phyloP scores from a whole-genome alignment of 2,797 vertebrate species.

The Halcyon smyrnensis region DNA sequence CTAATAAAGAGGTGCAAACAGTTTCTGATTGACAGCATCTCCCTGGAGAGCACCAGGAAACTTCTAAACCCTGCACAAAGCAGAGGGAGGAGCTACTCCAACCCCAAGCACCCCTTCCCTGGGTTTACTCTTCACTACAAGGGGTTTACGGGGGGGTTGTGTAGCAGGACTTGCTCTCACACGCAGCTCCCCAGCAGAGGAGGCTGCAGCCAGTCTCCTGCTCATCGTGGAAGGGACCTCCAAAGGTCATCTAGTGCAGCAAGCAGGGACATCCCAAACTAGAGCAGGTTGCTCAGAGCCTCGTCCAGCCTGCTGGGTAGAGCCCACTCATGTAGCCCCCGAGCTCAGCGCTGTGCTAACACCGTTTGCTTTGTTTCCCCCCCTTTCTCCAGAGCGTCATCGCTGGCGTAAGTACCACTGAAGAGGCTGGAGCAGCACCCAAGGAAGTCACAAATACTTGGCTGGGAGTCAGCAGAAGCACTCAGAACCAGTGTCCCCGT shows the following conservation, averaged over 20 bases:
- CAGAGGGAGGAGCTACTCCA: background rate
- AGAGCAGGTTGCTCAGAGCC: too few relatives aligned
- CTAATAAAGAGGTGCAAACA: too few relatives aligned
- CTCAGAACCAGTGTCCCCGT: background rate
- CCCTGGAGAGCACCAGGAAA: background rate
- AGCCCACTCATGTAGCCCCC: fast-evolving
- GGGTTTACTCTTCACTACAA: background rate
- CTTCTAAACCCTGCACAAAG: background rate
- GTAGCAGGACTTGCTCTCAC: background rate
- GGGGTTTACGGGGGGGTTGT: background rate
- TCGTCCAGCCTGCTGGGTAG: background rate
- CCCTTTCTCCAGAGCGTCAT: background rate
- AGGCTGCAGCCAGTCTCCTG: background rate
- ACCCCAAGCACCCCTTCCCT: background rate
- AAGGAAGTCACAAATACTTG: background rate
- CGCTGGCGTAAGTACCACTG: slow-evolving; percentile 70
- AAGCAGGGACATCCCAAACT: too few relatives aligned
- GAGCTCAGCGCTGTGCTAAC: background rate
- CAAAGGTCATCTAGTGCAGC: too few relatives aligned
- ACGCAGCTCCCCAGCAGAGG: fast-evolving
- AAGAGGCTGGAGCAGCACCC: background rate
- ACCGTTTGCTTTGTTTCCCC: background rate
- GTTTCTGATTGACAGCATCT: background rate
- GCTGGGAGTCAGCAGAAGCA: background rate
- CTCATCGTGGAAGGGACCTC: background rate